phyloP scores from a whole-genome alignment of 1,140 invertebrate species.

The Tetragnatha versicolor region DNA sequence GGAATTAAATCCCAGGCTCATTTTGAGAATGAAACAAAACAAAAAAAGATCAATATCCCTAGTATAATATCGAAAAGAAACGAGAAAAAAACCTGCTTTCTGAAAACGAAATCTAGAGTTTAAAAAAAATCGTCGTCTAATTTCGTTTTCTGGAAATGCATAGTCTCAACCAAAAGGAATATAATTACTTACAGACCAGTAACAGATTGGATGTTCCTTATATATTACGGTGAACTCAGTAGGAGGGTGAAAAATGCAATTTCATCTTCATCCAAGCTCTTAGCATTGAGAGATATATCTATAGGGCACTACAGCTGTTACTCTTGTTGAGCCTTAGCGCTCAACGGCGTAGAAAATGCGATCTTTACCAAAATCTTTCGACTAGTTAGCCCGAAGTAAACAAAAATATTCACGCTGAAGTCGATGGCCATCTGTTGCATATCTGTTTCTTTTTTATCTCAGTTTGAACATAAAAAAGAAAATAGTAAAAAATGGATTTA shows the following conservation, averaged over 20 bases:
- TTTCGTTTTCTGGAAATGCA: constrained; percentile 50
- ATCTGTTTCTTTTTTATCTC: constrained; percentile 23
- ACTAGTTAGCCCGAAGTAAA: constrained; percentile 44
- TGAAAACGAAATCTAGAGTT: background rate
- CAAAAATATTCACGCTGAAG: constrained; percentile 45
- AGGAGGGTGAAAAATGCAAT: constrained; percentile 27
- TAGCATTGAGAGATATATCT: constrained; percentile 9
- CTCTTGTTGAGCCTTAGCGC: constrained; percentile 34
- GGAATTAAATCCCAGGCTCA: background rate
- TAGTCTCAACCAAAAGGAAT: constrained; percentile 47
- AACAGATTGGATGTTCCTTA: constrained; percentile 44
- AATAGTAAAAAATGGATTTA: background rate
- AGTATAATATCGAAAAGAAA: background rate
- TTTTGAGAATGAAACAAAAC: constrained; percentile 2
- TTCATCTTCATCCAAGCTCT: constrained; percentile 3
- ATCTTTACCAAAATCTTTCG: constrained; percentile 34
- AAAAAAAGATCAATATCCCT: background rate
- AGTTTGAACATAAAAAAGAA: background rate
- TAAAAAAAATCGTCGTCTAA: constrained; percentile 32
- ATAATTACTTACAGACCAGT: constrained; percentile 47
- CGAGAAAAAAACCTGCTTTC: background rate
- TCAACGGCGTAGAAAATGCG: constrained; percentile 41
- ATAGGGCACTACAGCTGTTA: constrained; percentile 33
- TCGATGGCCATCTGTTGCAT: constrained; percentile 24
- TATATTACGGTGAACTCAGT: background rate